Base-by-base conservation (phyloP, 2,797 vertebrate species). In the Sardinella longiceps region DNA sequence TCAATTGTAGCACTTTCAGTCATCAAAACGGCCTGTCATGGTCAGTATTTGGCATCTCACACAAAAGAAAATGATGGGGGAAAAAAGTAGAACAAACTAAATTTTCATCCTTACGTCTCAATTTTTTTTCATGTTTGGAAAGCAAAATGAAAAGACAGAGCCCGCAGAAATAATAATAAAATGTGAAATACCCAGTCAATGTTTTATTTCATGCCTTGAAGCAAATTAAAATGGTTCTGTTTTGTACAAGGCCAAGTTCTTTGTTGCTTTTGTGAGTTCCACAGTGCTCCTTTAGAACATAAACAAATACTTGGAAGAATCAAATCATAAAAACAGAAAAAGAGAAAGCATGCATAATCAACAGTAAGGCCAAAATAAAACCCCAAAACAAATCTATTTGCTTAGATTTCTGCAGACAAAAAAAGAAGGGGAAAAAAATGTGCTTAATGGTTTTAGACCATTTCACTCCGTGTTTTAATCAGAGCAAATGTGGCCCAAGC, bases 1-100 rank as follows among this genome's bases (percentile, higher is more conserved):
- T 82, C 92, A 91, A 91, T 88, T 91, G 90, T 93, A 90, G 89
- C 87, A 87, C 89, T 91, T 93, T 86, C 91, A 88, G 88, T 90
- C 90, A 90, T 91, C 87, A 85, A 86, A 91, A 90, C 90, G 91
- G 90, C 93, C 92, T 94, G 87, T 91, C 66, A 91, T 86, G 7
- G 84, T 82, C 85, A 86, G 89, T 87, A 87, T 88, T 92, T 93
- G 88, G 88, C 93, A 90, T 88, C 90, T 90, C 30, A 46, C 6
- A 81, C 45, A 83, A 25, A 46, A 30, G 53, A 43, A 70, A 18
- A 43, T 4, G 18, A 5, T 1, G 30, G 66, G 28, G 37, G 60
- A 30, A 23, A 39, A 39, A 43, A 7, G 37, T 39, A 77, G 70
- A 43, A 43, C 70, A 77, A 77, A 77, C 70, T 23, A 37, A 77